Conservation (phyloP, 2,797 vertebrate species). For the Kryptopterus vitreolus region DNA sequence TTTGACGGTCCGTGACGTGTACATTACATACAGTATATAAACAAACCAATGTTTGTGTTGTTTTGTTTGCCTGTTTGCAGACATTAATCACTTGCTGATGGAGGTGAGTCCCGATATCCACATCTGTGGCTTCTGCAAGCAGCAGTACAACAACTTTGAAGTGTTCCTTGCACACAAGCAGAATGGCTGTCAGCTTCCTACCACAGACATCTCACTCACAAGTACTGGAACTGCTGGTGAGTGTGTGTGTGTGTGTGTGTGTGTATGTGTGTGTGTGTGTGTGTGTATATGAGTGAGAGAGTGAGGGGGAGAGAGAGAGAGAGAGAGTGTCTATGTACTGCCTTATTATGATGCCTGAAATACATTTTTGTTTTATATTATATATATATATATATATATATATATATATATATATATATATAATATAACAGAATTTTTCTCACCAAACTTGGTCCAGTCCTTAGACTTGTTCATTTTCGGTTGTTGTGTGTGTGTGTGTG, state of each 20-base stretch:
- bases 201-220: constrained; percentile 65
- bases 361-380: too few species aligned
- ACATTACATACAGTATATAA: too few species aligned
- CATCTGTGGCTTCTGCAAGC: constrained; percentile 96
- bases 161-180: constrained; percentile 92
- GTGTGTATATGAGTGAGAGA: neutral
- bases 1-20: neutral
- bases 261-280: neutral
- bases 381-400: too few species aligned
- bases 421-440: too few species aligned
- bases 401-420: too few species aligned
- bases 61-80: constrained; percentile 58
- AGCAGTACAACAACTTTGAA: constrained; percentile 93
- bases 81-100: constrained; percentile 81
- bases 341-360: too few species aligned
- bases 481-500: too few species aligned
- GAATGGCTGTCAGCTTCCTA: constrained; percentile 82
- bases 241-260: neutral
- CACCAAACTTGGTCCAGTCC: too few species aligned
- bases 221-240: constrained; percentile 80
- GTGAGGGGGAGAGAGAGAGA: neutral
- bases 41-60: neutral
- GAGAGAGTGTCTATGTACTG: too few species aligned
- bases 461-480: too few species aligned
- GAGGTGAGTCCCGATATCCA: constrained; percentile 93